Evolutionary conservation across 2,888 invertebrate species (phyloP), one percentile per base, ranked within the genome.

Genomic region (Macrostomum cliftonense): DNA sequence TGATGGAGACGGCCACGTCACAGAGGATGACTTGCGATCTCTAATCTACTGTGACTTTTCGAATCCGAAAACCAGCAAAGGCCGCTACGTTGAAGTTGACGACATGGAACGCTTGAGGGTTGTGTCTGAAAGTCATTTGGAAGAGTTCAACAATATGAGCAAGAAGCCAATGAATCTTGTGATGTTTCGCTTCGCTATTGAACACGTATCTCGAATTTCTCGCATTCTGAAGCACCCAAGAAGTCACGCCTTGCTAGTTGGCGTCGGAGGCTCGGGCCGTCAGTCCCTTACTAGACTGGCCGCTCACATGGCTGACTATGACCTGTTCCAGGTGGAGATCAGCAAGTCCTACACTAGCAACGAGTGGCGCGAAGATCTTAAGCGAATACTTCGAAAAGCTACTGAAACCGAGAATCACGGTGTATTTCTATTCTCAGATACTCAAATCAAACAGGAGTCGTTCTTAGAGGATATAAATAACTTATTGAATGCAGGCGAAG

Each of bases 141-240:
- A 79, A 1, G 91, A 91, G 65, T 89, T 80, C 65, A 91, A 91
- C 67, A 83, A 85, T 56, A 84, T 89, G 83, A 82, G 83, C 12
- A 89, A 87, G 69, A 89, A 88, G 63, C 88, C 89, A 0, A 91
- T 91, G 89, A 83, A 86, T 69, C 75, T 91, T 48, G 88, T 89
- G 1, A 73, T 91, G 45, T 70, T 70, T 58, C 40, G 40, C 80
- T 82, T 70, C 62, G 71, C 71, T 42, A 67, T 72, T 53, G 70
- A 72, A 55, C 72, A 72, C 59, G 64, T 72, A 17, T 72, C 69
- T 12, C 62, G 71, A 51, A 69, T 71, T 53, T 64, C 70, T 61
- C 80, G 89, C 56, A 83, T 91, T 62, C 74, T 91, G 59, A 83
- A 86, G 62, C 88, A 88, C 71, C 88, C 89, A 12, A 77, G 84